Percentiles rank a stretch among this genome's conserved stretches.
Conservation (phyloP, 2,888 invertebrate genomes). For the Hybos culiciformis region DNA sequence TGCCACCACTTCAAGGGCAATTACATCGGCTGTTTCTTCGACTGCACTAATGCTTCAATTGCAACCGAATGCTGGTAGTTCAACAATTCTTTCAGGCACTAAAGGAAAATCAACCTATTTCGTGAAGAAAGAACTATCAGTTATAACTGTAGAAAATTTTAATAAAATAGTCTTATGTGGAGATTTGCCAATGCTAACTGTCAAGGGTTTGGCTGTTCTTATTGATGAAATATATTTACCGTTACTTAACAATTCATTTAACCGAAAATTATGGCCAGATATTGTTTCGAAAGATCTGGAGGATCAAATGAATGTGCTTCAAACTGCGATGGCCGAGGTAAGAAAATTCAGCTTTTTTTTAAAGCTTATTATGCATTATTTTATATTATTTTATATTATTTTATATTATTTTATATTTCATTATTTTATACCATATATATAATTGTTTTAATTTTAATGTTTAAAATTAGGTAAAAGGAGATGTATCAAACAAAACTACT, state of each 20-base stretch:
- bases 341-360: conserved; percentile 18
- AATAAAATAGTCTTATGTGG: conserved; percentile 46
- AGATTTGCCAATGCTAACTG: conserved; percentile 57
- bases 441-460: neutral
- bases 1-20: neutral
- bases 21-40: conserved; percentile 5
- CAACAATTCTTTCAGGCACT: conserved; percentile 32
- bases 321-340: conserved; percentile 29
- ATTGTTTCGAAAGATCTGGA: conserved; percentile 57
- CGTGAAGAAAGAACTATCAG: conserved; percentile 35
- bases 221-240: conserved; percentile 64
- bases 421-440: neutral
- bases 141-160: conserved; percentile 34
- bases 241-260: conserved; percentile 52
- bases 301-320: conserved; percentile 52
- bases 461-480: conserved; percentile 38
- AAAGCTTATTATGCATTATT: neutral
- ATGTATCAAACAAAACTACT: conserved; percentile 66
- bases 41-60: neutral
- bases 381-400: neutral
- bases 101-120: conserved; percentile 41
- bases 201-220: conserved; percentile 54
- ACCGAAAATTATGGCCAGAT: conserved; percentile 58
- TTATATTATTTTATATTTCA: neutral
- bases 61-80: conserved; percentile 28